Conservation (phyloP, 2,888 invertebrate genomes). For the Latheticus oryzae region DNA sequence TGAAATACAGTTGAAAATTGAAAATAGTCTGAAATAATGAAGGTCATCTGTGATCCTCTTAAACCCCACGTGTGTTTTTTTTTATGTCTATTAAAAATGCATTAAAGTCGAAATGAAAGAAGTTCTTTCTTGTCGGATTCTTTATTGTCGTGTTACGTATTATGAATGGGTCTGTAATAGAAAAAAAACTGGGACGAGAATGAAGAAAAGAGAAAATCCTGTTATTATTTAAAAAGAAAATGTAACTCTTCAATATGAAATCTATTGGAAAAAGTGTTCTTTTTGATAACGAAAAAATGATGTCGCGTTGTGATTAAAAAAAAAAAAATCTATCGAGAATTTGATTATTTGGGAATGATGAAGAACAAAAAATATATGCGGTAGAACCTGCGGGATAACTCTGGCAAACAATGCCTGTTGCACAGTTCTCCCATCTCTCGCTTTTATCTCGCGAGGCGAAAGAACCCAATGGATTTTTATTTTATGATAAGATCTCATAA, state of each 20-base stretch:
- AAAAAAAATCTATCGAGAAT: no score
- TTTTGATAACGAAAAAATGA: conserved; percentile 14
- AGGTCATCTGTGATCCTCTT: conserved; percentile 4
- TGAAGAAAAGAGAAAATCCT: conserved; percentile 32
- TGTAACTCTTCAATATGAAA: conserved; percentile 25
- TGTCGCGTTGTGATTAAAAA: conserved; percentile 35
- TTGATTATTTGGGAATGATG: no score
- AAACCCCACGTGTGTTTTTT: conserved; percentile 6
- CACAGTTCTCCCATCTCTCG: conserved; percentile 11
- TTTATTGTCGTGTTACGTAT: conserved; percentile 17
- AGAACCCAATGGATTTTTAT: conserved; percentile 42
- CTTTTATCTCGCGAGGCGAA: conserved; percentile 34
- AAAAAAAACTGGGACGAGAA: no score
- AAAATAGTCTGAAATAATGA: no score
- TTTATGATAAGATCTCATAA: conserved; percentile 49
- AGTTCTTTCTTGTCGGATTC: conserved; percentile 6
- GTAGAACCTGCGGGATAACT: conserved; percentile 19
- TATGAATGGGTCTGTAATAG: no score
- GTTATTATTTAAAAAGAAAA: conserved; percentile 38
- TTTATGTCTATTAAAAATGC: conserved; percentile 18
- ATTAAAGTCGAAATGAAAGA: conserved; percentile 14
- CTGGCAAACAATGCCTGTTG: conserved; percentile 36
- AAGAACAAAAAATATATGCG: no score
- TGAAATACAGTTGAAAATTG: no score
- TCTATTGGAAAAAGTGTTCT: conserved; percentile 19